Evolutionary conservation across 2,113 vertebrate species (phyloP).

Genomic region (Nerophis ophidion): DNA sequence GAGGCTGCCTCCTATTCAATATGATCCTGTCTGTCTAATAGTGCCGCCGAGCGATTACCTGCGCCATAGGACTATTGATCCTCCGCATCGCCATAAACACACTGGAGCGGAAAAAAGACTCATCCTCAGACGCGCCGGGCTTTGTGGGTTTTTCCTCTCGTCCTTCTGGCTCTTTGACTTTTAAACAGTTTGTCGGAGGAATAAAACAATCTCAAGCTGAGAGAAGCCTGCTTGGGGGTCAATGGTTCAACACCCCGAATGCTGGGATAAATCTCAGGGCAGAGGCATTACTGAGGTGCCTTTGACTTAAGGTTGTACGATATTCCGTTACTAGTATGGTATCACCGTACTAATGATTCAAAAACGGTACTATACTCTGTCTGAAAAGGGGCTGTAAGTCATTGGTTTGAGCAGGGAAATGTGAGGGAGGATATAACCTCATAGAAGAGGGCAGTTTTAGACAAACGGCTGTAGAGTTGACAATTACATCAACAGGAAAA

Average conservation of each 20-base stretch:
- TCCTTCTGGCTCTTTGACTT: neutral
- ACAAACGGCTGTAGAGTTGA: too few relatives aligned
- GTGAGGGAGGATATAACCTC: too few relatives aligned
- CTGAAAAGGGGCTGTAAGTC: too few relatives aligned
- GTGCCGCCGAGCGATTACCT: conserved; percentile 4
- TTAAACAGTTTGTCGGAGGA: neutral
- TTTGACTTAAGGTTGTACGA: too few relatives aligned
- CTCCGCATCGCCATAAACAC: conserved; percentile 1
- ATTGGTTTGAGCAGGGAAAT: too few relatives aligned
- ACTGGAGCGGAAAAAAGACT: neutral
- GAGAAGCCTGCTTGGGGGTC: too few relatives aligned
- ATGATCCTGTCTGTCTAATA: neutral
- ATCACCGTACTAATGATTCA: too few relatives aligned
- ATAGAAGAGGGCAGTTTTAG: too few relatives aligned
- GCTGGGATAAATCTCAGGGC: neutral
- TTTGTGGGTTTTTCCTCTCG: neutral
- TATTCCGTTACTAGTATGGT: too few relatives aligned
- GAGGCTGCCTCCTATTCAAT: neutral
- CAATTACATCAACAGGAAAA: too few relatives aligned
- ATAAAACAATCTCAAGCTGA: neutral
- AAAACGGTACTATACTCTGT: too few relatives aligned
- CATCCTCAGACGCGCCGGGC: neutral
- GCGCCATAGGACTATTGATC: neutral
- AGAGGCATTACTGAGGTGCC: too few relatives aligned
- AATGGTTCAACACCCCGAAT: neutral